Evolutionary conservation across 1,140 invertebrate genomes (phyloP), one percentile per base, ranked within the genome.

Genomic region (Elymnias hypermnestra): DNA sequence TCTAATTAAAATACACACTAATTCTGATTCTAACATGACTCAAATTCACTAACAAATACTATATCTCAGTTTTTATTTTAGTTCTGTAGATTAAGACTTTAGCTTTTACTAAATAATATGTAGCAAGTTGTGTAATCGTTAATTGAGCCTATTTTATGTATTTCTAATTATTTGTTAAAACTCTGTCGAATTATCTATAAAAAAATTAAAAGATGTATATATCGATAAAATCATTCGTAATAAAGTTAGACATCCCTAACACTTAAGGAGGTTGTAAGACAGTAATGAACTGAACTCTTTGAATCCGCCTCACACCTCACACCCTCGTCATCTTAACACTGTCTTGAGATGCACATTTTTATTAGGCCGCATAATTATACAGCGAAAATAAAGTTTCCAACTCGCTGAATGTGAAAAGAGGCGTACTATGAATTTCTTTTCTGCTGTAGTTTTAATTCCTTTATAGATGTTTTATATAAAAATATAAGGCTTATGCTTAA

Each of bases 261-360:
- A 28, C 6, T 35, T 42, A 66, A 70, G 66, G 40, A 61, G 55
- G 48, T 57, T 40, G 63, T 68, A 77, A 72, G 72, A 78, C 77
- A 60, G 71, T 82, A 82, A 78, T 82, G 72, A 82, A 76, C 63
- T 75, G 74, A 63, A 73, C 63, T 69, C 71, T 76, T 72, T 74
- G 71, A 76, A 50, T 59, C 44, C 50, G 46, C 50, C 57, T 61
- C 57, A 47, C 58, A 58, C 62, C 51, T 72, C 63, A 45, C 47
- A 56, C 62, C 57, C 66, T 64, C 48, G 53, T 57, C 62, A 55
- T 46, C 58, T 63, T 60, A 51, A 57, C 51, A 37, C 50, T 70
- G 57, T 72, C 76, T 81, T 76, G 50, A 72, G 71, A 64, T 65
- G 71, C 63, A 63, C 65, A 70, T 72, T 72, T 74, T 70, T 63